Conservation (phyloP, 2,888 invertebrate species). For the Chloromyia formosa region DNA sequence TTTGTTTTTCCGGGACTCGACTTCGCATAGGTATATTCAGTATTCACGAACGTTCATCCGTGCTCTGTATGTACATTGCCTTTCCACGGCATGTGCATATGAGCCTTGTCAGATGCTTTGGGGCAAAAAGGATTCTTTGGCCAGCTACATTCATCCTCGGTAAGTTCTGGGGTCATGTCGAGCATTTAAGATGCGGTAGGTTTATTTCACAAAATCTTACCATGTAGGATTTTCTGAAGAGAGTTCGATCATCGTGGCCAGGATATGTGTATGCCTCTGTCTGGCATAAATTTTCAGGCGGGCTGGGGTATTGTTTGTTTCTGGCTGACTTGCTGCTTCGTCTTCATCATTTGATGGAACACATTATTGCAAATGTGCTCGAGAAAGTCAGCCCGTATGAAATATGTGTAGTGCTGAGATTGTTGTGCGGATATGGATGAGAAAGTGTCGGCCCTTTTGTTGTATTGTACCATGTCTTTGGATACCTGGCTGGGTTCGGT, state of each 20-base stretch:
- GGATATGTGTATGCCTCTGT: neutral
- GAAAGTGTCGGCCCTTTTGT: no score
- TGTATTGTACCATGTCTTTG: no score
- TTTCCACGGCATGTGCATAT: neutral
- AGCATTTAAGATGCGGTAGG: neutral
- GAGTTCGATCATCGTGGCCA: constrained; percentile 14
- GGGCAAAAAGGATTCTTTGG: neutral
- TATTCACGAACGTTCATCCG: no score
- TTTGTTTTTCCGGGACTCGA: constrained; percentile 16
- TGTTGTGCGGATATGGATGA: no score
- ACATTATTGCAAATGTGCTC: constrained; percentile 3
- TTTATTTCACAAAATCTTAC: neutral
- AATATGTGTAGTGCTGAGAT: neutral
- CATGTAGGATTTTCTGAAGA: constrained; percentile 5
- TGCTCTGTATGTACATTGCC: neutral
- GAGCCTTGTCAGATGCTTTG: neutral
- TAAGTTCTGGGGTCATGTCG: no score
- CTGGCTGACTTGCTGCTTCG: constrained; percentile 26
- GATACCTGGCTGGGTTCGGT: no score
- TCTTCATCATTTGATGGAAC: neutral
- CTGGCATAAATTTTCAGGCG: constrained; percentile 13
- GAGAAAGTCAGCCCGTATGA: neutral
- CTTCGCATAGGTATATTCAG: no score
- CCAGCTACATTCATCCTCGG: no score
- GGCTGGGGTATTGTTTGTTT: constrained; percentile 12